Evolutionary conservation across 1,140 invertebrate species (phyloP), one percentile per base, ranked within the genome.

Genomic region (Metaphire vulgaris): DNA sequence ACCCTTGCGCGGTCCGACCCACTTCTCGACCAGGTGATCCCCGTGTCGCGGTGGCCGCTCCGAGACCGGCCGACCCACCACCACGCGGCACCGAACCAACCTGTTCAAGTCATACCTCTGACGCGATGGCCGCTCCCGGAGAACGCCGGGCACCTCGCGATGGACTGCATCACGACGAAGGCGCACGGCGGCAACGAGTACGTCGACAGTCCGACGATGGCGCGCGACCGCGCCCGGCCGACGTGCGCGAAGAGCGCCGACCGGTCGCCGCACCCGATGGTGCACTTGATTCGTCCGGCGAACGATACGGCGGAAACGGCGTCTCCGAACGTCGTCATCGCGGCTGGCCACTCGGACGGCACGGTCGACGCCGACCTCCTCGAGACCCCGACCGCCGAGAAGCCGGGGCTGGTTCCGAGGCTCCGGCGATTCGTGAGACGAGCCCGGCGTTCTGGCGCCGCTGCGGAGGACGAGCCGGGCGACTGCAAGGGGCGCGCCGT

Each of bases 401-500:
- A 69, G 14, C 2, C 6, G 30, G 30, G n/a, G 14, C 67, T 69
- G 6, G 28, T 31, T 31, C 30, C 14, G 30, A 26, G 28, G n/a
- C n/a, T 69, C 26, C n/a, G 28, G 14, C 67, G 67, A 12, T 31
- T 69, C 67, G 28, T 31, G 30, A 65, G 26, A 14, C 14, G 14
- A 65, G 26, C 56, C 26, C n/a, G n/a, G 26, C 67, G n/a, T 0
- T 6, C 56, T 21, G 21, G 16, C 12, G 26, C 31, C 0, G 1
- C 72, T 0, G 0, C 34, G 15, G 41, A 31, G 0, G 31, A 31
- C 15, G 41, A 34, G 31, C 29, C 72, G 2, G 0, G 32, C n/a
- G 72, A 41, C 1, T 74, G 74, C 29, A 67, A 33, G 30, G 85
- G 86, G 33, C 86, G 92, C 12, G 94, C 95, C 80, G 91, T 93